Evolutionary conservation across 2,113 vertebrate genomes (phyloP).

Genomic region (Pseudolaguvia tuberculata): DNA sequence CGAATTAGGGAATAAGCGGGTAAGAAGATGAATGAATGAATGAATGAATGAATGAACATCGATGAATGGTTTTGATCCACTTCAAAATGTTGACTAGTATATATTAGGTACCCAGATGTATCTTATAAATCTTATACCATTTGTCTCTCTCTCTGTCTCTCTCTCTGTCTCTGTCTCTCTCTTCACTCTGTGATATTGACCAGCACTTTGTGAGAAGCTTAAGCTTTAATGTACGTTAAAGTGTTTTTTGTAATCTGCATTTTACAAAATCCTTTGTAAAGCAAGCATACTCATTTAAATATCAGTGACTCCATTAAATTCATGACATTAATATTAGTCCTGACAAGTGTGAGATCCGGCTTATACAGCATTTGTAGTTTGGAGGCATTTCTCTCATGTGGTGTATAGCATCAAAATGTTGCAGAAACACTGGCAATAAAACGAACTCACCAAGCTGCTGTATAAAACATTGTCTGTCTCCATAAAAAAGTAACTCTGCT

Average conservation of each 20-base stretch:
- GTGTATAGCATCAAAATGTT: slow-evolving; percentile 3
- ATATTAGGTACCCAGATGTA: neutral
- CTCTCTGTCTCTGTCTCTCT: neutral
- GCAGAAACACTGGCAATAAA: slow-evolving; percentile 8
- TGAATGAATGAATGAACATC: no score
- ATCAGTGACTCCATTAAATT: slow-evolving; percentile 15
- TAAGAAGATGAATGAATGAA: no score
- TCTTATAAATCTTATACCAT: neutral
- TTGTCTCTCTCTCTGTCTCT: neutral
- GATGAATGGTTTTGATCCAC: no score
- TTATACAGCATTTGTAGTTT: neutral
- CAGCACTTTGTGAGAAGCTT: slow-evolving; percentile 4
- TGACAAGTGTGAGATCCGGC: neutral
- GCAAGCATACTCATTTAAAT: neutral
- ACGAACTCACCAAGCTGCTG: slow-evolving; percentile 3
- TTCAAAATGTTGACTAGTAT: neutral
- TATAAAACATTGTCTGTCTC: no score
- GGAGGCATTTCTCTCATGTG: slow-evolving; percentile 10
- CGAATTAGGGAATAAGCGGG: no score
- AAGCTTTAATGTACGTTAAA: slow-evolving; percentile 22
- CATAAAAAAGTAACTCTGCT: no score
- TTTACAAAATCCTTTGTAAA: slow-evolving; percentile 12
- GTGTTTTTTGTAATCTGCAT: neutral
- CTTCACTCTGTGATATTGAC: neutral
- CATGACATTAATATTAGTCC: neutral